Evolutionary conservation across 1,140 invertebrate genomes (phyloP).

Genomic region (Heliconius eleuchia): DNA sequence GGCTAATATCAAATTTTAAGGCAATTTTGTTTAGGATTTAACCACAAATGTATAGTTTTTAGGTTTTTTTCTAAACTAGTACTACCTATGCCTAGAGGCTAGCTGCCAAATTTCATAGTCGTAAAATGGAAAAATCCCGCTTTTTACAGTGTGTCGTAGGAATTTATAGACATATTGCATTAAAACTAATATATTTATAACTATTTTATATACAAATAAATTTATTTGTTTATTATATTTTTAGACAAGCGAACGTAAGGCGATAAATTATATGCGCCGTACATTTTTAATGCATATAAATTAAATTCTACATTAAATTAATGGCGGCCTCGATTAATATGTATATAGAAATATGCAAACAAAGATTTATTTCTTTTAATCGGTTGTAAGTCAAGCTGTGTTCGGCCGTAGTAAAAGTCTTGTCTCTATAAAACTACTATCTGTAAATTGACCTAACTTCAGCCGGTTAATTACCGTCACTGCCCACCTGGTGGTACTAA

Average conservation of each 20-base stretch:
- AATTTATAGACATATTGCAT: no score
- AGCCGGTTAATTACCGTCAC: not conserved
- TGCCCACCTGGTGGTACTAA: no score
- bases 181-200: no score
- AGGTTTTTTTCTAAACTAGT: no score
- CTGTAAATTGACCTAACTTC: not conserved
- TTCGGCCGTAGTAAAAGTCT: not conserved
- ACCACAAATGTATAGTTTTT: no score
- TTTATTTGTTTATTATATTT: not conserved
- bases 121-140: no score
- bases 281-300: conserved; percentile 11
- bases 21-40: no score
- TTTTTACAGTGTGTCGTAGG: no score
- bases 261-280: not conserved
- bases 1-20: no score
- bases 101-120: no score
- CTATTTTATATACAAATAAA: no score
- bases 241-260: not conserved
- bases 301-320: not conserved
- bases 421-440: not conserved
- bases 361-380: not conserved
- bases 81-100: no score
- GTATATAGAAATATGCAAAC: conserved; percentile 3
- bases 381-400: not conserved
- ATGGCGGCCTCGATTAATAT: not conserved